Base-by-base conservation (phyloP, 2,888 invertebrate species). In the Spialia ferax region DNA sequence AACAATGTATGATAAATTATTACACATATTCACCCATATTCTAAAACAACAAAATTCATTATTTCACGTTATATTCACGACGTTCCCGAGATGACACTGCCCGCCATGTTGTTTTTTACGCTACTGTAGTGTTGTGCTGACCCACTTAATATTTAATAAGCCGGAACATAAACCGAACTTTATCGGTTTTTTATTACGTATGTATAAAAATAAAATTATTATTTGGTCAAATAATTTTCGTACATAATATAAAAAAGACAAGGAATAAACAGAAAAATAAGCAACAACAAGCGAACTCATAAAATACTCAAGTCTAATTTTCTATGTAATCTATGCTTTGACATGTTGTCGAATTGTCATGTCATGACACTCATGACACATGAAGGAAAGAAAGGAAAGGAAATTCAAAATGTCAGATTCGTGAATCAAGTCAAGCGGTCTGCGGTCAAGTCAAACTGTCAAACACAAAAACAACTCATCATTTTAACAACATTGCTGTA, bases 11-110 rank as follows among this genome's bases (percentile, higher is more conserved):
- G 89, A 87, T 85, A 94, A 89, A 92, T 93, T 94, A 94, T 93
- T 94, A 89, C 94, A 94, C 94, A 94, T 93, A 94, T 94, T 95
- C 95, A 95, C 95, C 95, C 95, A 95, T 95, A 95, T 94, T 95
- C 95, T 91, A 95, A 94, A 94, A 95, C 91, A 94, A 94, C 94
- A 94, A 91, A 94, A 95, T 94, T 94, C 95, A 95, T 95, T 93
- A 94, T 95, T 94, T 94, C 87, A 95, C 94, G 90, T 94, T 94
- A 92, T 87, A 87, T 93, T 90, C 94, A 92, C 94, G 91, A 94
- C 95, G 93, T 89, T 91, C 91, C 93, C 91, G 83, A 88, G 89
- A 89, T 95, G 95, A 95, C 95, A 95, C 94, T 95, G 94, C 87
- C 93, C 94, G 95, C 95, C 95, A 95, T 95, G 92, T 95, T 95